Evolutionary conservation across 2,888 invertebrate genomes (phyloP).

Genomic region (Lepidocyrtinus sp.): DNA sequence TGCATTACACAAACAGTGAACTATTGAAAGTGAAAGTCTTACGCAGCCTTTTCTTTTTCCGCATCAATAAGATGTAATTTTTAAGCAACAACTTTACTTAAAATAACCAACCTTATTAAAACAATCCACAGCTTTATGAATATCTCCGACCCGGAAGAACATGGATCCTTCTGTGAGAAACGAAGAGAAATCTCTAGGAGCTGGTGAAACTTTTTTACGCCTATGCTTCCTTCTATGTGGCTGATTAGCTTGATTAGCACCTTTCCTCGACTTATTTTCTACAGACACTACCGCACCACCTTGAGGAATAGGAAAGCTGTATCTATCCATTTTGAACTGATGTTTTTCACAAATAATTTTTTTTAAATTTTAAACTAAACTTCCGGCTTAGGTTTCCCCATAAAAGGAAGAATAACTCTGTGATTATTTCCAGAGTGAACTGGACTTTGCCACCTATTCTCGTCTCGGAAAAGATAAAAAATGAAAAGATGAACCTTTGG

Average conservation of each 20-base stretch:
- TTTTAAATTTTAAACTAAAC: not conserved
- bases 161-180: slow-evolving; percentile 37
- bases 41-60: too few relatives aligned
- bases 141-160: slow-evolving; percentile 41
- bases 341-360: slow-evolving; percentile 3
- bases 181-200: slow-evolving; percentile 37
- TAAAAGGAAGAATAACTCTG: too few relatives aligned
- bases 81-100: too few relatives aligned
- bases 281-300: not conserved
- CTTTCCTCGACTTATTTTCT: slow-evolving; percentile 2
- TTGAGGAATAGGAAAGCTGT: not conserved
- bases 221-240: slow-evolving; percentile 12
- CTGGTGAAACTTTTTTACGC: slow-evolving; percentile 16
- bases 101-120: slow-evolving; percentile 44
- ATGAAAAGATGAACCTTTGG: slow-evolving; percentile 37
- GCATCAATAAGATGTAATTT: too few relatives aligned
- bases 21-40: too few relatives aligned
- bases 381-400: not conserved
- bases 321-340: slow-evolving; percentile 23
- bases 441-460: slow-evolving; percentile 4
- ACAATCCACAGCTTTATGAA: slow-evolving; percentile 34
- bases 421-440: not conserved
- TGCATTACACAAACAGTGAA: too few relatives aligned
- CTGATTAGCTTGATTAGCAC: not conserved
- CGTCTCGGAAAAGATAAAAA: slow-evolving; percentile 37